These are phyloP conservation scores for Tringa solitaria DNA, from an alignment of 2,113 vertebrate species.

Conservation along the genomic window DNA sequence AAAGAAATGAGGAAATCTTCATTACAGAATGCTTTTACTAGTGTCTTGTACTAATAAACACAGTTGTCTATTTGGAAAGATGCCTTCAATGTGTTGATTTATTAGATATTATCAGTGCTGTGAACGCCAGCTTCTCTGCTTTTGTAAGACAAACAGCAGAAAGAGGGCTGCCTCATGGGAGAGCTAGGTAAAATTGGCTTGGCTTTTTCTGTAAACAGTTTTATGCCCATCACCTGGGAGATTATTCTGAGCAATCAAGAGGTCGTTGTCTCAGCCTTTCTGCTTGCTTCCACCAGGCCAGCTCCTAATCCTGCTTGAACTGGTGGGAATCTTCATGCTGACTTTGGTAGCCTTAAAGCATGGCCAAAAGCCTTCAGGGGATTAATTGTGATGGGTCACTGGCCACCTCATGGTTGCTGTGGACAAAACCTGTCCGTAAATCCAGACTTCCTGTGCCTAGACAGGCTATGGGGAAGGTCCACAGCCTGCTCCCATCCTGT, in stretches of 20 bases:
- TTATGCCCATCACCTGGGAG: background rate
- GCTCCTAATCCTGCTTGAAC: background rate
- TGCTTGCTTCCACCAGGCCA: background rate
- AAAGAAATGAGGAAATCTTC: conserved; percentile 41
- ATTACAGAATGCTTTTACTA: conserved; percentile 27
- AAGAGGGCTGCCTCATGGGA: background rate
- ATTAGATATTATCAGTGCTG: background rate
- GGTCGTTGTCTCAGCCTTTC: background rate
- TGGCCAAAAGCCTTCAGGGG: background rate
- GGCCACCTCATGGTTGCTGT: background rate
- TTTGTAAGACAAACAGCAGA: background rate
- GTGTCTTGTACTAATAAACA: conserved; percentile 61
- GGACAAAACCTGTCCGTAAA: background rate
- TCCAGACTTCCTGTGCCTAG: background rate
- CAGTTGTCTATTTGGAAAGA: conserved; percentile 55
- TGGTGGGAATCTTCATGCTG: background rate
- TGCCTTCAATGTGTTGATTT: conserved; percentile 11
- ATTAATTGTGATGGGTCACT: background rate
- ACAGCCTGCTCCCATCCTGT: background rate
- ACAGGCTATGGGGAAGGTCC: background rate
- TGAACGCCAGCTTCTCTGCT: background rate
- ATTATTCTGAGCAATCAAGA: background rate
- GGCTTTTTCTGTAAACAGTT: background rate
- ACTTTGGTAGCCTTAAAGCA: background rate
- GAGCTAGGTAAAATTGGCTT: background rate